Base-by-base conservation (phyloP, 1,140 invertebrate species). In the Neotoxoptera formosana region DNA sequence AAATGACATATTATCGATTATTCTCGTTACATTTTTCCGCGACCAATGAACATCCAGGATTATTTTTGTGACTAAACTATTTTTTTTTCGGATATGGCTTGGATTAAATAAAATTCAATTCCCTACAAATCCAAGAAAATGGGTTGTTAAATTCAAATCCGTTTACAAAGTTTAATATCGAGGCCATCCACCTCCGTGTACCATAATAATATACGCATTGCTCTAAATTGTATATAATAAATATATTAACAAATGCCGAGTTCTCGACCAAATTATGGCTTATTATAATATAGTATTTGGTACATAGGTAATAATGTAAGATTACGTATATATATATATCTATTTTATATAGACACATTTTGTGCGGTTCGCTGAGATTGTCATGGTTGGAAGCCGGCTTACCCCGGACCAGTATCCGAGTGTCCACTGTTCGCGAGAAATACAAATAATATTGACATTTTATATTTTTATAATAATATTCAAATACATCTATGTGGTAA, bases 41-140 rank as follows among this genome's bases (percentile, higher is more conserved):
- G 60, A 76, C 60, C 60, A 76, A n/a, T 76, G 60, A 34, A 76
- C 60, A 30, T 34, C 14, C n/a, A 76, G 11, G n/a, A 76, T 76
- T 67, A n/a, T n/a, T 76, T 76, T 76, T 34, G n/a, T 20, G 60
- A n/a, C 60, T n/a, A 17, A n/a, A 76, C 60, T n/a, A 76, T n/a
- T 76, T 76, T 48, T 41, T 41, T 67, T 76, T 67, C 60, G n/a
- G n/a, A n/a, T 20, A 76, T 1, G 60, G 60, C 30, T 67, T n/a
- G 30, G 60, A 76, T 76, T 76, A 76, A 76, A 76, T 76, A n/a
- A 76, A 76, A 76, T 76, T n/a, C 60, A 76, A 76, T 76, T 76
- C n/a, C 14, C 14, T 76, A 76, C 14, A n/a, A 76, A 76, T n/a
- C 60, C 60, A 17, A 76, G 60, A 34, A 76, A 76, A 76, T 76